Percentiles rank a stretch among this genome's conserved stretches.
phyloP scores from a whole-genome alignment of 64 coral and sea anemone genomes.

The Porites australiensis region DNA sequence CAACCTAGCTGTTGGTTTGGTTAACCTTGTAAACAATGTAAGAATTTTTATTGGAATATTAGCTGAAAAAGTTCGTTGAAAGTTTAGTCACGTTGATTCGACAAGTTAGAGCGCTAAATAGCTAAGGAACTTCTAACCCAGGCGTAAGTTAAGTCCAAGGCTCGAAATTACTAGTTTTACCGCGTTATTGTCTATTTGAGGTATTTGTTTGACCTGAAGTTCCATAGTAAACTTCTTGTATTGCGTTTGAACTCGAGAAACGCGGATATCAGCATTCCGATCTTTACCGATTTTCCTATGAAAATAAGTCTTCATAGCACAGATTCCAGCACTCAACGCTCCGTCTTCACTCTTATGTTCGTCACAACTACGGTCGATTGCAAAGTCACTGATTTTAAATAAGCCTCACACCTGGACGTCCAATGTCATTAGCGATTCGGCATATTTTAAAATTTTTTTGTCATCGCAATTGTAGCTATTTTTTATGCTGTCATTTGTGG shows the following conservation, averaged over 20 bases:
- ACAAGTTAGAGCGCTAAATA: not conserved
- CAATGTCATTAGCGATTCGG: not conserved
- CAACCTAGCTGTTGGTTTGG: not conserved
- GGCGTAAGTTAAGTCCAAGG: not conserved
- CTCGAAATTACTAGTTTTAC: not conserved
- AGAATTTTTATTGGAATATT: slow-evolving; percentile 46
- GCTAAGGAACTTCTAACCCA: not conserved
- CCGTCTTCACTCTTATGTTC: not conserved
- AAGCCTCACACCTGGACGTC: not conserved
- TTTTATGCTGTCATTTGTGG: not conserved
- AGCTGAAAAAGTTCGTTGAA: not conserved
- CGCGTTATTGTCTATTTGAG: not conserved
- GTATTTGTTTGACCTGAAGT: not conserved
- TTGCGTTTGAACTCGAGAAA: not conserved
- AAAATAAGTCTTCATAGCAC: not conserved
- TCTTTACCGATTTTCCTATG: slow-evolving; percentile 9
- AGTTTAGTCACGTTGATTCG: not conserved
- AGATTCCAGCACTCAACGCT: slow-evolving; percentile 18
- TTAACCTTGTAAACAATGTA: not conserved
- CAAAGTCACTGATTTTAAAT: not conserved
- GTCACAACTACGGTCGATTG: not conserved
- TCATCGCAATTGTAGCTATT: not conserved
- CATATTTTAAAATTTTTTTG: slow-evolving; percentile 4
- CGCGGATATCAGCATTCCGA: slow-evolving; percentile 40
- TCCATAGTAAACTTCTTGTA: not conserved